These are phyloP conservation scores for Columbina picui DNA, from an alignment of 2,113 vertebrate genomes.

Conservation along the genomic window DNA sequence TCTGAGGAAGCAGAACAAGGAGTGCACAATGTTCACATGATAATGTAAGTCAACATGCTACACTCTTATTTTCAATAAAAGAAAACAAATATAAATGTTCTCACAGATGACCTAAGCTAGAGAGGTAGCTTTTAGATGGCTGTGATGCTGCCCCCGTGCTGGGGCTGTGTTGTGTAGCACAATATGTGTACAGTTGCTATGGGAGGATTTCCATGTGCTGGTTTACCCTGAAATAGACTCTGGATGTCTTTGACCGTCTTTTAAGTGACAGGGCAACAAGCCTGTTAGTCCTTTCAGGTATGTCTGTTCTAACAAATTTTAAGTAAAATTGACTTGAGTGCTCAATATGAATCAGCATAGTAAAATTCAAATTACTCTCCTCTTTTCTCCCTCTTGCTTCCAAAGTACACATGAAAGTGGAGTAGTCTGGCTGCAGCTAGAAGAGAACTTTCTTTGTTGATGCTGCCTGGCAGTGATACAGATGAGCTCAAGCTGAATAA, in stretches of 20 bases:
- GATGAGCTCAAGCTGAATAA: not conserved
- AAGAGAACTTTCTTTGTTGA: not conserved
- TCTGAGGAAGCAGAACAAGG: not conserved
- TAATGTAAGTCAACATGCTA: not conserved
- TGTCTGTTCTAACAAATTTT: not conserved
- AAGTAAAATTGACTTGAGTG: not conserved
- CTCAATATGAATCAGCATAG: not conserved
- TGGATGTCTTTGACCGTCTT: not conserved
- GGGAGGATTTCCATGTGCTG: not conserved
- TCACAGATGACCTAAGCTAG: not conserved
- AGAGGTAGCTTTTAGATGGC: not conserved
- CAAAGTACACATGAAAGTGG: not conserved
- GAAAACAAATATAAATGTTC: not conserved
- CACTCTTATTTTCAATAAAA: not conserved
- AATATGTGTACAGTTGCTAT: not conserved
- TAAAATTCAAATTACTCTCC: not conserved
- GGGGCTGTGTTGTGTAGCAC: not conserved
- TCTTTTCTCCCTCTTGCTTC: not conserved
- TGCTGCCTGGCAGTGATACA: not conserved
- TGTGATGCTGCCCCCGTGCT: not conserved
- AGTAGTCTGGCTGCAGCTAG: not conserved
- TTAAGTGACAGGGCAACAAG: not conserved
- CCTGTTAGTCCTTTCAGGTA: not conserved
- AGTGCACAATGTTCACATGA: not conserved
- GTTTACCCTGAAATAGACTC: not conserved